Conservation (phyloP, 1,140 invertebrate genomes). For the Agrypnia vestita region DNA sequence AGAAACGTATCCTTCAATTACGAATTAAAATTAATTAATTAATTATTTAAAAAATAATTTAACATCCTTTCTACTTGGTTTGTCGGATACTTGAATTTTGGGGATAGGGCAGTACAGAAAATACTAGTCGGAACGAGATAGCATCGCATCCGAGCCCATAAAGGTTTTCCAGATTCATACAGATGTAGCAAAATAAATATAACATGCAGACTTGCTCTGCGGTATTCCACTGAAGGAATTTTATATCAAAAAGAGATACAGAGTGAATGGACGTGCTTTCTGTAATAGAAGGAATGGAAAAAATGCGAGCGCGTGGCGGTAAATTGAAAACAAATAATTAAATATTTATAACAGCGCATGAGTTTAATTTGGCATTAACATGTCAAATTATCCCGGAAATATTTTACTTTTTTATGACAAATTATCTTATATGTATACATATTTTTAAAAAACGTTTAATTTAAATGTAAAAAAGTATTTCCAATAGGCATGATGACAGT, state of each 20-base stretch:
- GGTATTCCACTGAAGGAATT: conserved; percentile 61
- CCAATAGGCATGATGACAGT: too few relatives aligned
- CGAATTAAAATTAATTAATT: not conserved
- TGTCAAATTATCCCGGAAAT: not conserved
- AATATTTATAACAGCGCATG: conserved; percentile 13
- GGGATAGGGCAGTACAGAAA: not conserved
- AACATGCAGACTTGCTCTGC: conserved; percentile 57
- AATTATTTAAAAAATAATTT: too few relatives aligned
- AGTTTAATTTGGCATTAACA: conserved; percentile 10
- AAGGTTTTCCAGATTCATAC: conserved; percentile 51
- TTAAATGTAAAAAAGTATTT: too few relatives aligned
- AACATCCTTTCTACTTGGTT: conserved; percentile 3
- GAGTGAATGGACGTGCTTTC: conserved; percentile 57
- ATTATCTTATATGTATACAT: too few relatives aligned
- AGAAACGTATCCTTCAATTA: not conserved
- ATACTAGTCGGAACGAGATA: not conserved
- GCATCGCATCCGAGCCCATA: conserved; percentile 26
- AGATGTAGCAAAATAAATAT: conserved; percentile 54
- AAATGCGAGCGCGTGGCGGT: conserved; percentile 1
- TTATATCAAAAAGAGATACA: conserved; percentile 60
- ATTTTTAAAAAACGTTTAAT: too few relatives aligned
- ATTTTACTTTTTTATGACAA: not conserved
- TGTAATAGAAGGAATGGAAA: conserved; percentile 42
- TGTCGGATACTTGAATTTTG: not conserved
- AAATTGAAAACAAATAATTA: conserved; percentile 44